Conservation (phyloP, 2,797 vertebrate species). For the Eospalax fontanierii region DNA sequence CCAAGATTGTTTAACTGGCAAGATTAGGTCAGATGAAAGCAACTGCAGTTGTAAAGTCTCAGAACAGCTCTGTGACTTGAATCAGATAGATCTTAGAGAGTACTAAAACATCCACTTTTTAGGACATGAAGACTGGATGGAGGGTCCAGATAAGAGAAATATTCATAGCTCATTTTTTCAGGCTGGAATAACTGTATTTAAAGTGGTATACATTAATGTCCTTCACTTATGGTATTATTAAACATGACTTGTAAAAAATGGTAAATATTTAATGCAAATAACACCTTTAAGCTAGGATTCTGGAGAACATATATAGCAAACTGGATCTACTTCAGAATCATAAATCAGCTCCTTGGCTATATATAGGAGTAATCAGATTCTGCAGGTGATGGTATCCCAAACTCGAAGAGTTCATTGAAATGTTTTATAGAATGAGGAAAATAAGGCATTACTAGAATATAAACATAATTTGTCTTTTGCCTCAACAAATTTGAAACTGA, state of each 20-base stretch:
- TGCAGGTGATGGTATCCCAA: background rate
- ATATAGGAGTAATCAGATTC: background rate
- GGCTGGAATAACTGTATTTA: background rate
- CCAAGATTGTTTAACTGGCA: background rate
- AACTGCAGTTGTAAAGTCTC: background rate
- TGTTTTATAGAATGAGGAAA: background rate
- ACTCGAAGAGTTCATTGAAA: background rate
- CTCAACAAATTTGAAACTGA: background rate
- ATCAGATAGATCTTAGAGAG: too few species aligned
- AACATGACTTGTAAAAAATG: background rate
- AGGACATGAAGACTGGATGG: background rate
- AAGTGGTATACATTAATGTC: background rate
- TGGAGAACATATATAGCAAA: background rate
- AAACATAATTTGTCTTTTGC: background rate
- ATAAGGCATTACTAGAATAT: too few species aligned
- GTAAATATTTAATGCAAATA: background rate
- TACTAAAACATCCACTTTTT: background rate
- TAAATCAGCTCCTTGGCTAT: background rate
- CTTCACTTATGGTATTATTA: conserved; percentile 37
- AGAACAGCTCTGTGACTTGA: background rate
- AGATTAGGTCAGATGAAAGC: background rate
- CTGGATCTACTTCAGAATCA: background rate
- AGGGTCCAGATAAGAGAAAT: background rate
- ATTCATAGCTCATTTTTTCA: background rate
- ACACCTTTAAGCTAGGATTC: background rate